Conservation (phyloP, 2,113 vertebrate genomes). For the Tupaia tana region DNA sequence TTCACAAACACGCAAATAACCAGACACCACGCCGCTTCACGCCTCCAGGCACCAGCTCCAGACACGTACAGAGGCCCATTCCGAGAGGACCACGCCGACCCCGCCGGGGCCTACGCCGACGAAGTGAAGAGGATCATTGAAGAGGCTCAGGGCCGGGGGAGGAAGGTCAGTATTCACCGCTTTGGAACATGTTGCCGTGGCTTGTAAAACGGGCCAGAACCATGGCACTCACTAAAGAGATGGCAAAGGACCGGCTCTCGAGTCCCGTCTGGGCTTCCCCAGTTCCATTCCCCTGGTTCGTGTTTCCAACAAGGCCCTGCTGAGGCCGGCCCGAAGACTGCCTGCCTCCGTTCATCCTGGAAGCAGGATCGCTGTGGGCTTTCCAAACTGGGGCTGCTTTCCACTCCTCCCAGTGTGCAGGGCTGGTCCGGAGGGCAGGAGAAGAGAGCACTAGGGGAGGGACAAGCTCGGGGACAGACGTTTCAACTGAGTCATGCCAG, state of each 20-base stretch:
- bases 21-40: background rate
- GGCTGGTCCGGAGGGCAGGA: background rate
- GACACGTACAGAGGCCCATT: conserved; percentile 97
- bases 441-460: background rate
- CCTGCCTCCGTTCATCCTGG: conserved; percentile 2
- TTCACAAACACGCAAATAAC: background rate
- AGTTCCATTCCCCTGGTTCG: background rate
- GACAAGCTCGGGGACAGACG: background rate
- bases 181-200: background rate
- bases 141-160: conserved; percentile 86
- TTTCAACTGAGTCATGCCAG: background rate
- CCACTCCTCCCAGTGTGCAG: background rate
- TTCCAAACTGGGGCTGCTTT: background rate
- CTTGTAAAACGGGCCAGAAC: background rate
- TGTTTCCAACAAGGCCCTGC: background rate
- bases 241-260: background rate
- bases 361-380: background rate
- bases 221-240: background rate
- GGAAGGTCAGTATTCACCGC: conserved; percentile 88
- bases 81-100: conserved; percentile 91
- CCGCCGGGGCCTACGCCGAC: conserved; percentile 93
- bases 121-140: conserved; percentile 94
- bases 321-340: background rate
- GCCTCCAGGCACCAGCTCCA: conserved; percentile 93
- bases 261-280: background rate